Conservation (phyloP, 2,113 vertebrate genomes). For the Callopanchax toddi region DNA sequence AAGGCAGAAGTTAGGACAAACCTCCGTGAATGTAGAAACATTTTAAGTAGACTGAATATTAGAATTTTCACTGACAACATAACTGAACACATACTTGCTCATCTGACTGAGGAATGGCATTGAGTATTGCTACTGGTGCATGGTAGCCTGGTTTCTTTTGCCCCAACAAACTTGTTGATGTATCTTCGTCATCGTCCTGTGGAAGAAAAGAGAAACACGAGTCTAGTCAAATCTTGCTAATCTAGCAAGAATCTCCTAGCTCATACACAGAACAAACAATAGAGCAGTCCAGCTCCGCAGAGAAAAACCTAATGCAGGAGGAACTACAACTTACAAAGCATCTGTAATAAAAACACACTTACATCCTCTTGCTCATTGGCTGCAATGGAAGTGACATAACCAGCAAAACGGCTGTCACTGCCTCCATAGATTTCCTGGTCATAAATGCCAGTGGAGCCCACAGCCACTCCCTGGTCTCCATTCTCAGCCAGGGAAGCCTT, state of each 20-base stretch:
- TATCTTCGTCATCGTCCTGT: slow-evolving; percentile 96
- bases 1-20: not conserved
- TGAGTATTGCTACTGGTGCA: slow-evolving; percentile 95
- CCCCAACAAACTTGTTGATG: slow-evolving; percentile 91
- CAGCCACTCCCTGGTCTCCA: slow-evolving; percentile 92
- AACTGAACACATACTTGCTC: slow-evolving; percentile 84
- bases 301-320: not conserved
- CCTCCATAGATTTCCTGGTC: slow-evolving; percentile 99
- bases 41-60: not conserved
- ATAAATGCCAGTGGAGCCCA: slow-evolving; percentile 95
- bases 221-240: slow-evolving; percentile 57
- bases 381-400: slow-evolving; percentile 98
- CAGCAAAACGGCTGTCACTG: slow-evolving; percentile 95
- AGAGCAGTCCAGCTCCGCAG: slow-evolving; percentile 29
- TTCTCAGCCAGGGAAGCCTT: slow-evolving; percentile 89
- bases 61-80: no score
- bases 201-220: slow-evolving; percentile 26
- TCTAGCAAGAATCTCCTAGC: slow-evolving; percentile 50
- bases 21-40: not conserved
- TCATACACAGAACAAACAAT: slow-evolving; percentile 16
- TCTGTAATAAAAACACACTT: slow-evolving; percentile 61
- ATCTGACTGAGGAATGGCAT: slow-evolving; percentile 96
- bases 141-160: slow-evolving; percentile 98
- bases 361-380: slow-evolving; percentile 98
- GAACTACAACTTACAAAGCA: no score